Evolutionary conservation across 2,797 vertebrate species (phyloP), one percentile per base, ranked within the genome.

Genomic region (Champsocephalus esox): DNA sequence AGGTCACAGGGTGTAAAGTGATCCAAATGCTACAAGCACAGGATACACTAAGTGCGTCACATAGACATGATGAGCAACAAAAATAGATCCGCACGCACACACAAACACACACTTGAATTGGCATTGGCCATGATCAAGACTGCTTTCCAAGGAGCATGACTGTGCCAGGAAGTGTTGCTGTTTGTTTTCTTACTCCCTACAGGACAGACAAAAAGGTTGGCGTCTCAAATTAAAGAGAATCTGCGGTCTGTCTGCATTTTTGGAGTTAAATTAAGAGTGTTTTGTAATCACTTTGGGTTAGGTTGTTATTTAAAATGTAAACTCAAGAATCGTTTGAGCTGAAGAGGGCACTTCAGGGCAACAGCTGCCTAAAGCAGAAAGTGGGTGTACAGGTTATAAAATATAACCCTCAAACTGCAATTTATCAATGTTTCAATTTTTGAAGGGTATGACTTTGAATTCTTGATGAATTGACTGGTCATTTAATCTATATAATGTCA

Each of bases 231-330:
- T 49, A 9, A 32, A 45, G 12, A 45, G 17, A 60, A 79, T 66
- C 79, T 88, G 86, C 1, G 62, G 75, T 28, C 80, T 64, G 78
- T 83, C 70, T 83, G 81, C 11, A 9, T 66, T 81, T 75, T 74
- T 7, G 50, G 28, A 69, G 54, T 65, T 61, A 57, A 66, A 44
- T 57, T 50, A 38, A 44, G 56, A 17, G 21, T 55, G 43, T 51
- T 66, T 74, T 66, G 44, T 34, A 28, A 64, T 60, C 61, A 59
- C 4, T 45, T 50, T 51, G 9, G 24, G 24, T 12, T 21, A 44
- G 16, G 41, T 32, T 79, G 28, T 60, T 14, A 63, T 79, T 70
- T 70, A 49, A 70, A 77, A 58, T 51, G 24, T 59, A 61, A 54
- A 52, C 0, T 3, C 1, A 50, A 17, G 0, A 5, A 38, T 13